Conservation (phyloP, 2,113 vertebrate species). For the Montifringilla adamsi region DNA sequence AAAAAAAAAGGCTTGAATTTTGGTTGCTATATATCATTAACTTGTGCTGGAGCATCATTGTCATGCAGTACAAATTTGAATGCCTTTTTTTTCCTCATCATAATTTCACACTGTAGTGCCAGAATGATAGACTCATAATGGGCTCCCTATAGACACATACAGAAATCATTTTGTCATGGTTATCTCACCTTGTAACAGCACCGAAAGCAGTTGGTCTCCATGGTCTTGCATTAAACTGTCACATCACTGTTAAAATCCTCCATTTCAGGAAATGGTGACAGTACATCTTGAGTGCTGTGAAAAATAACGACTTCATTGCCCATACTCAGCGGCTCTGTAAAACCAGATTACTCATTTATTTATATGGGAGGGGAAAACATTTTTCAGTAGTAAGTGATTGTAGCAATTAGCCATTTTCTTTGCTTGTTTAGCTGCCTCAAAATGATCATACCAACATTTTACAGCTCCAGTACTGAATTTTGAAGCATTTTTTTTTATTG, state of each 20-base stretch:
- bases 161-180: conserved; percentile 58
- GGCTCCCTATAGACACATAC: conserved; percentile 40
- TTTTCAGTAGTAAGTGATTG: neutral
- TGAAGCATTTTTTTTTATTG: neutral
- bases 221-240: conserved; percentile 51
- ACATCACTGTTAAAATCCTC: conserved; percentile 20
- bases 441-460: neutral
- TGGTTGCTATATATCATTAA: neutral
- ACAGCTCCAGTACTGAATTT: neutral
- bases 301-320: conserved; percentile 7
- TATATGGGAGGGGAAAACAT: neutral
- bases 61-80: conserved; percentile 8
- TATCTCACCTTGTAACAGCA: conserved; percentile 58
- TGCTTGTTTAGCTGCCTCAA: neutral
- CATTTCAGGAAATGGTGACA: neutral
- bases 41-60: neutral
- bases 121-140: conserved; percentile 48
- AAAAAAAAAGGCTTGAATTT: neutral
- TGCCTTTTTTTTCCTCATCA: neutral
- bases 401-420: neutral
- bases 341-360: neutral
- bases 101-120: conserved; percentile 40
- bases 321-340: neutral
- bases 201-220: conserved; percentile 24
- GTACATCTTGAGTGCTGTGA: neutral